A percentile compares a stretch with the other conserved stretches of the same genome.
Evolutionary conservation across 2,797 vertebrate species (phyloP).

Genomic region (Champsocephalus gunnari): DNA sequence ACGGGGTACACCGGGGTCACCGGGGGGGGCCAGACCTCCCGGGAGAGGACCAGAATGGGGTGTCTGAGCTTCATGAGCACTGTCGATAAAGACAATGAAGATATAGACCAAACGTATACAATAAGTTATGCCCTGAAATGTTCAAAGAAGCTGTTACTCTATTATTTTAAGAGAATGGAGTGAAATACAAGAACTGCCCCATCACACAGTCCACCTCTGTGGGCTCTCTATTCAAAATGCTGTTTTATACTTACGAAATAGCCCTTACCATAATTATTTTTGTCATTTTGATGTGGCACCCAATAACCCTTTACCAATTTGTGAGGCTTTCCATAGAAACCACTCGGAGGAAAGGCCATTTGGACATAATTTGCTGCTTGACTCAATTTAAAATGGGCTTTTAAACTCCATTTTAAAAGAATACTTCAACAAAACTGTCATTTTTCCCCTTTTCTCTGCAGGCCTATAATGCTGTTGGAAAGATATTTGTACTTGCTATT

Average conservation of each 20-base stretch:
- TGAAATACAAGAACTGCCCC: slow-evolving; percentile 41
- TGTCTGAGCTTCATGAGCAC: slow-evolving; percentile 51
- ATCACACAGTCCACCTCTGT: slow-evolving; percentile 37
- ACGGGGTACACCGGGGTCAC: slow-evolving; percentile 76
- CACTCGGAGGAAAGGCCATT: slow-evolving; percentile 58
- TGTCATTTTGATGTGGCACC: slow-evolving; percentile 71
- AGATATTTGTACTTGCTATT: slow-evolving; percentile 8
- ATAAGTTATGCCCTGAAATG: slow-evolving; percentile 54
- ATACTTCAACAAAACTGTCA: slow-evolving; percentile 30
- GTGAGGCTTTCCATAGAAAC: slow-evolving; percentile 70
- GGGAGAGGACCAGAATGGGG: slow-evolving; percentile 55
- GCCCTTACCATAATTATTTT: slow-evolving; percentile 63
- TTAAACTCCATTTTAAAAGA: slow-evolving; percentile 51
- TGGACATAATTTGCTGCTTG: slow-evolving; percentile 60
- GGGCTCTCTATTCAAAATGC: slow-evolving; percentile 26
- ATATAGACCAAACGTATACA: slow-evolving; percentile 41
- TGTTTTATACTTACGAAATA: slow-evolving; percentile 47
- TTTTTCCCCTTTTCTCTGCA: slow-evolving; percentile 15
- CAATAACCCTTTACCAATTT: slow-evolving; percentile 68
- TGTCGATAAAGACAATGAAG: slow-evolving; percentile 48
- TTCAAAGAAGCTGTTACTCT: slow-evolving; percentile 51
- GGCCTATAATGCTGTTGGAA: not conserved
- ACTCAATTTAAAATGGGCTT: slow-evolving; percentile 53
- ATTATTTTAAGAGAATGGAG: slow-evolving; percentile 51
- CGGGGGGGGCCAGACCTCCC: slow-evolving; percentile 66